Evolutionary conservation across 2,888 invertebrate species (phyloP).

Genomic region (Harpalus rubripes): DNA sequence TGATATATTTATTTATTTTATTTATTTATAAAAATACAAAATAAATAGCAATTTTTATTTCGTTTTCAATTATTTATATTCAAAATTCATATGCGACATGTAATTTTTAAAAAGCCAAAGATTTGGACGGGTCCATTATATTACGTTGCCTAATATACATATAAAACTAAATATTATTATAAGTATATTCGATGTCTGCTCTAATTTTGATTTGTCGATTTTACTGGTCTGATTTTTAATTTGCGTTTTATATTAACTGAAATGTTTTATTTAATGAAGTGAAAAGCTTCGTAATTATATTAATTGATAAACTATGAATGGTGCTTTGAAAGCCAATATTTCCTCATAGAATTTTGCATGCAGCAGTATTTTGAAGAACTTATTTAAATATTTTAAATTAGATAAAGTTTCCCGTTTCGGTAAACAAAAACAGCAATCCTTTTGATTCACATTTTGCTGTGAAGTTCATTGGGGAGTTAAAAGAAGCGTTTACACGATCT

Average conservation of each 20-base stretch:
- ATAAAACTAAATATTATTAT: too few relatives aligned
- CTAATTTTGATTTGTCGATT: background rate
- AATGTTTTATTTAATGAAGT: background rate
- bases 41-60: too few relatives aligned
- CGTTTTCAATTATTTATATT: too few relatives aligned
- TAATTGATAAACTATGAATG: slow-evolving; percentile 27
- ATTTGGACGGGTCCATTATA: too few relatives aligned
- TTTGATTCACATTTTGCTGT: slow-evolving; percentile 46
- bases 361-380: slow-evolving; percentile 6
- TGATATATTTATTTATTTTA: too few relatives aligned
- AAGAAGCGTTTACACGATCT: slow-evolving; percentile 50
- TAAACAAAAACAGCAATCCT: slow-evolving; percentile 58
- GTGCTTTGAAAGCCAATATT: background rate
- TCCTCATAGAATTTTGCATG: slow-evolving; percentile 2
- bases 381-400: slow-evolving; percentile 58
- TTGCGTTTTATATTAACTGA: background rate
- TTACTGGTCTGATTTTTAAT: background rate
- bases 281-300: background rate
- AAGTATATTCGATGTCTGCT: too few relatives aligned
- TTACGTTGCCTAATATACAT: too few relatives aligned
- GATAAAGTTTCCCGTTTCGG: slow-evolving; percentile 42
- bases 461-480: slow-evolving; percentile 48
- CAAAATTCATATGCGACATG: too few relatives aligned
- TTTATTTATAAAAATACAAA: too few relatives aligned
- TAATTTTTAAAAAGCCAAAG: too few relatives aligned